phyloP scores from a whole-genome alignment of 1,140 invertebrate genomes.

The Yoshiicerus persimilis region DNA sequence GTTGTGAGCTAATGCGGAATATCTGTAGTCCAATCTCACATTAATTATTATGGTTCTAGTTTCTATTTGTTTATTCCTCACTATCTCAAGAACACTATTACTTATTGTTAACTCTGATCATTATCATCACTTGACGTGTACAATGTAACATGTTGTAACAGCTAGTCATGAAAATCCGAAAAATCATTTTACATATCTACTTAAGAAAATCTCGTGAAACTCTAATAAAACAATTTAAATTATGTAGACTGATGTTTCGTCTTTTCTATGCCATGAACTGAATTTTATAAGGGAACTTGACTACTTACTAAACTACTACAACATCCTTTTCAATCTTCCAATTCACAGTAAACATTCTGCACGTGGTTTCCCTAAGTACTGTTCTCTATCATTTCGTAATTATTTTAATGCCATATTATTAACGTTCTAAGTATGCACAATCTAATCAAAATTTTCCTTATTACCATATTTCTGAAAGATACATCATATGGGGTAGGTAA shows the following conservation, averaged over 20 bases:
- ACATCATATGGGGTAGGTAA: neutral
- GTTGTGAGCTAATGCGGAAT: neutral
- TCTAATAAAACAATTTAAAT: neutral
- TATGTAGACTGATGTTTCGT: neutral
- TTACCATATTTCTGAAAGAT: neutral
- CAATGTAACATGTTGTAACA: neutral
- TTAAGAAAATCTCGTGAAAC: neutral
- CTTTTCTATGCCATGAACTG: constrained; percentile 8
- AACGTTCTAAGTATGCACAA: neutral
- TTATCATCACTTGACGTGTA: neutral
- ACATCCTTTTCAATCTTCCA: neutral
- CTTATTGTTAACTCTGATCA: neutral
- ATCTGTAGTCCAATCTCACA: neutral
- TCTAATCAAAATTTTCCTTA: neutral
- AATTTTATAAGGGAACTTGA: neutral
- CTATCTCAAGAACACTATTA: neutral
- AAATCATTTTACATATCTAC: neutral
- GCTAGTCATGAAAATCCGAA: neutral
- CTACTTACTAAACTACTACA: too few relatives aligned
- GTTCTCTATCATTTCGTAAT: neutral
- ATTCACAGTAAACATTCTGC: neutral
- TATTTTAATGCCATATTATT: neutral
- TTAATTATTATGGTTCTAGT: neutral
- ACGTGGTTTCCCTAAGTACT: neutral
- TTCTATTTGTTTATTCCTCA: neutral